phyloP scores from a whole-genome alignment of 2,888 invertebrate genomes.

The Drosophila ochracea region DNA sequence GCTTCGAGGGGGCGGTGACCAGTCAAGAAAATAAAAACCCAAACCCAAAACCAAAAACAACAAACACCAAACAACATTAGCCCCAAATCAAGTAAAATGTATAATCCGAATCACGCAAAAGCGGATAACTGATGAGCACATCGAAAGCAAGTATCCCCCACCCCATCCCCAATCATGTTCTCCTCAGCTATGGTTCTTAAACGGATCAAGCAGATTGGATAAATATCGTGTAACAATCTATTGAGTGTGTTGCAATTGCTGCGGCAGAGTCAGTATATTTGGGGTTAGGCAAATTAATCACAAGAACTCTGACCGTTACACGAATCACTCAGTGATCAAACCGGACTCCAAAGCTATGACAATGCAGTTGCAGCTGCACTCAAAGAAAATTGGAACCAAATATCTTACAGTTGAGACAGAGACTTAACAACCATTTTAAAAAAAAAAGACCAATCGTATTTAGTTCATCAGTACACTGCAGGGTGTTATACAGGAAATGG shows the following conservation, averaged over 20 bases:
- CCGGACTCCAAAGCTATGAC: neutral
- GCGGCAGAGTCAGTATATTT: slow-evolving; percentile 1
- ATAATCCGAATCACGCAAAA: slow-evolving; percentile 13
- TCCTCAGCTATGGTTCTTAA: slow-evolving; percentile 4
- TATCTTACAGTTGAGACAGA: neutral
- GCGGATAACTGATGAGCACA: slow-evolving; percentile 2
- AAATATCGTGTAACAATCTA: neutral
- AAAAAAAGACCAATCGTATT: neutral
- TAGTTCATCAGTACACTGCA: neutral
- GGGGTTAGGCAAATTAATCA: slow-evolving; percentile 1
- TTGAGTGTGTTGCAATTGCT: slow-evolving; percentile 3
- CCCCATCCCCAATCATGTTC: neutral
- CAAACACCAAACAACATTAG: slow-evolving; percentile 29
- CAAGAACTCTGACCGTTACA: neutral
- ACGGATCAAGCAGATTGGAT: neutral
- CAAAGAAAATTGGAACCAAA: neutral
- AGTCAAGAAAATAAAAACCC: slow-evolving; percentile 29
- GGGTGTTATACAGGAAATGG: neutral
- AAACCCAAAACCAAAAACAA: slow-evolving; percentile 3
- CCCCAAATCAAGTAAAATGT: slow-evolving; percentile 13
- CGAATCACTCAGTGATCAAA: neutral
- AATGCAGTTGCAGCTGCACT: neutral
- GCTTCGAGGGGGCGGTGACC: slow-evolving; percentile 43
- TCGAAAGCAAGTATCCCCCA: neutral
- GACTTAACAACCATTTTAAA: neutral